These are phyloP conservation scores for Mesoligia furuncula DNA, from an alignment of 2,888 invertebrate genomes.

Conservation along the genomic window DNA sequence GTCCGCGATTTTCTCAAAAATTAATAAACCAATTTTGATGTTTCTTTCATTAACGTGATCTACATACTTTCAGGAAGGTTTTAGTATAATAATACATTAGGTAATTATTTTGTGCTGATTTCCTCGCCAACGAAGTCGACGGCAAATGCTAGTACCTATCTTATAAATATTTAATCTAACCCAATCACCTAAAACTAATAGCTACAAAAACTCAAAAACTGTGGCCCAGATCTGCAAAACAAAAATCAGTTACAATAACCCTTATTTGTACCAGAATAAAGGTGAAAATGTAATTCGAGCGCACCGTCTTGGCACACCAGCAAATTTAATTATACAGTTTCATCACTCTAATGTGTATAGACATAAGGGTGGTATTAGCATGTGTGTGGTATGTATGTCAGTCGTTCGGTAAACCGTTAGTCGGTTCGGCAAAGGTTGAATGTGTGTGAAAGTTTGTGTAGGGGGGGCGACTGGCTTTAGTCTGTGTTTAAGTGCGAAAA, in stretches of 20 bases:
- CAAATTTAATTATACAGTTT: conserved; percentile 29
- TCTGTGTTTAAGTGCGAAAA: conserved; percentile 43
- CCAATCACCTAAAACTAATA: conserved; percentile 22
- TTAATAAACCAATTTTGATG: too few relatives aligned
- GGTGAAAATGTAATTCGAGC: conserved; percentile 29
- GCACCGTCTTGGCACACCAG: background rate
- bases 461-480: conserved; percentile 50
- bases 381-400: conserved; percentile 62
- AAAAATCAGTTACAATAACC: conserved; percentile 15
- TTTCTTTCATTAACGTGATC: too few relatives aligned
- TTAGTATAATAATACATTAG: too few relatives aligned
- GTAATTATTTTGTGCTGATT: too few relatives aligned
- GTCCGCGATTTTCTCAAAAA: too few relatives aligned
- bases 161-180: background rate
- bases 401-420: conserved; percentile 63
- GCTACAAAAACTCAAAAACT: conserved; percentile 10
- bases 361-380: conserved; percentile 47
- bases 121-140: too few relatives aligned
- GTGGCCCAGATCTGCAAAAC: conserved; percentile 25
- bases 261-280: conserved; percentile 25
- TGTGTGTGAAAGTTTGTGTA: conserved; percentile 64
- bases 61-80: too few relatives aligned
- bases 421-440: conserved; percentile 57
- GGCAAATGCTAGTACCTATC: too few relatives aligned
- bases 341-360: conserved; percentile 11